Evolutionary conservation across 2,797 vertebrate species (phyloP), one percentile per base, ranked within the genome.

Genomic region (Myotis myotis): DNA sequence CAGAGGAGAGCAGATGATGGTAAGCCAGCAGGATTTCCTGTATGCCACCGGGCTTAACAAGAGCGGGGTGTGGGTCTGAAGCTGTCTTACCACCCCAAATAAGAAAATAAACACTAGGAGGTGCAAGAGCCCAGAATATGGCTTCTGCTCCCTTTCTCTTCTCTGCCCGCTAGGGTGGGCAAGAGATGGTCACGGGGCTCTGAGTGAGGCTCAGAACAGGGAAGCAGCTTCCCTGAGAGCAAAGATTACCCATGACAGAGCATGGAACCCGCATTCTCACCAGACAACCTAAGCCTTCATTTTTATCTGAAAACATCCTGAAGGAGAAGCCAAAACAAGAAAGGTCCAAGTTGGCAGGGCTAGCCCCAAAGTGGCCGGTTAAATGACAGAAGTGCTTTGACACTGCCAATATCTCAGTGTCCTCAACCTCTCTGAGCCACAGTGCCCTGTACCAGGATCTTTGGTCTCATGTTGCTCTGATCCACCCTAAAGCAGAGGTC

Each of bases 1-100:
- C 38, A 0, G 2, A 62, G 33, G 57, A 28, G 7, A 51, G 49
- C 23, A 36, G 23, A 51, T 3, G 36, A 11, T 36, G 28, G 60
- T 62, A 62, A 76, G 30, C 71, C 25, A 66, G 53, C 44, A 89
- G 87, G 60, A 82, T 60, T 87, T 88, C 87, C 92, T 94, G 75
- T 72, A 4, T 66, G 82, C 51, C 70, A 36, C 15, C 13, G 19
- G 6, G 60, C 57, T 79, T 9, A 78, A 47, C 17, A 25, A 57
- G 12, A 41, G 72, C n/a, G 62, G n/a, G 28, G 36, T 60, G 60
- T 91, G 12, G 3, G 16, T 64, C 33, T 75, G 44, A 87, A 84
- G 74, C 20, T 74, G 28, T 60, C 19, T 64, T n/a, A 19, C 15
- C 5, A 47, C 38, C 53, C 57, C 41, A 51, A 71, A 74, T 44